Conservation (phyloP, 2,797 vertebrate species). For the Acipenser oxyrinchus region DNA sequence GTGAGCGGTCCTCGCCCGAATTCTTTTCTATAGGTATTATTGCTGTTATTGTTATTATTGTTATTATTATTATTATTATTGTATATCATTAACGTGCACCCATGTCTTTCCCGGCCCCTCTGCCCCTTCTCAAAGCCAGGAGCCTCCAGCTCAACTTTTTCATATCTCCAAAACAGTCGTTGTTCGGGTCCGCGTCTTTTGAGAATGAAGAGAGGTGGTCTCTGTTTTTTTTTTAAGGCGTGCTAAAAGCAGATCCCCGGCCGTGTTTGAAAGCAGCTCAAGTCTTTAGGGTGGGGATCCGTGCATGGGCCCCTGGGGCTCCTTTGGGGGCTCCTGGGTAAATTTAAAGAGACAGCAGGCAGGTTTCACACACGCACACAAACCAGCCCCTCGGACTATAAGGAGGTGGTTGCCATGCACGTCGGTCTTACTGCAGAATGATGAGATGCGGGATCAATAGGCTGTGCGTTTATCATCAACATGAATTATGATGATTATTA, state of each 20-base stretch:
- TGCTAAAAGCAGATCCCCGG: slow-evolving; percentile 48
- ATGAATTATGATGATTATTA: too few relatives aligned
- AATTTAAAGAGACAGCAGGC: slow-evolving; percentile 94
- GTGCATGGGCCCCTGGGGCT: slow-evolving; percentile 93
- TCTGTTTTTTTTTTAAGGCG: slow-evolving; percentile 30
- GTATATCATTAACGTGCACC: slow-evolving; percentile 5
- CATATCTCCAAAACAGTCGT: slow-evolving; percentile 31
- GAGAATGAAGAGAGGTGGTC: slow-evolving; percentile 8
- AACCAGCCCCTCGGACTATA: too few relatives aligned
- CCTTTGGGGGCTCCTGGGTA: slow-evolving; percentile 98
- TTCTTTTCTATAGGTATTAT: too few relatives aligned
- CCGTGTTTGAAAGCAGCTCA: slow-evolving; percentile 65
- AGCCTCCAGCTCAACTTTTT: slow-evolving; percentile 62
- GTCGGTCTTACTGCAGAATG: too few relatives aligned
- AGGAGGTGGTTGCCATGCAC: too few relatives aligned
- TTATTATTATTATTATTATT: background rate
- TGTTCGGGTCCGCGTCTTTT: slow-evolving; percentile 12
- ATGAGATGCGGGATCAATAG: too few relatives aligned
- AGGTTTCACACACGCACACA: slow-evolving; percentile 36
- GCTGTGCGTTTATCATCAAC: too few relatives aligned
- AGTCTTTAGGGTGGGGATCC: slow-evolving; percentile 86
- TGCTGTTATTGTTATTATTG: too few relatives aligned
- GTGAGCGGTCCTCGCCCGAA: too few relatives aligned
- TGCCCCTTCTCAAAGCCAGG: slow-evolving; percentile 39
- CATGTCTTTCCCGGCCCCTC: slow-evolving; percentile 28